Evolutionary conservation across 2,113 vertebrate species (phyloP), one percentile per base, ranked within the genome.

Genomic region (Vidua chalybeata): DNA sequence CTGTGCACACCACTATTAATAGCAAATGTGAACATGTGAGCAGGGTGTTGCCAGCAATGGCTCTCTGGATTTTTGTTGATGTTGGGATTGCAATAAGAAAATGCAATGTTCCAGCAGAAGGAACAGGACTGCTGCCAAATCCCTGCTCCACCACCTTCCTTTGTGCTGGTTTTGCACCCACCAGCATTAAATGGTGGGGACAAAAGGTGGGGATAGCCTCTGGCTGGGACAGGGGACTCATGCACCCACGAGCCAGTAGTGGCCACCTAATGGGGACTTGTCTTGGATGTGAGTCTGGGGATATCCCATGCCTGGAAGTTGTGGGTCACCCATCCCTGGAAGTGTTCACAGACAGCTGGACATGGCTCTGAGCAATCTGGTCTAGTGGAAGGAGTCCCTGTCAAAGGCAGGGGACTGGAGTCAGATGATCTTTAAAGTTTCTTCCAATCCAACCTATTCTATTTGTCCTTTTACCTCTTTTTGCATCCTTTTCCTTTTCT

Each of bases 201-300:
- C 1, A 45, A 49, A 27, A 68, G 12, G 13, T 30, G 45, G 18
- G 46, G 46, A 20, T 13, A 83, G 37, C 6, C 31, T 3, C 1
- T 75, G 69, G n/a, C 11, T 54, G 46, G 23, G 61, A 22, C 15
- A 68, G 23, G 10, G 28, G 16, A 8, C 13, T 69, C n/a, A 39
- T 27, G 21, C n/a, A 23, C 16, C 8, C 43, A 48, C 0, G 0
- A 82, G 20, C 11, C 35, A 59, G 10, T 0, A 74, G 31, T 0
- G 1, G 48, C 10, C 56, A 55, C 26, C 8, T 2, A 0, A 30
- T 4, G 21, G 14, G 18, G 51, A 58, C 2, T 1, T 1, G 2
- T 51, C 66, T 31, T 49, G 22, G 24, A 13, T 77, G 15, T 19
- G 35, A 41, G 8, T 17, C 13, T 63, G 52, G 55, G 31, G 23